Base-by-base conservation (phyloP, 1,140 invertebrate genomes). In the Cydia pomonella region DNA sequence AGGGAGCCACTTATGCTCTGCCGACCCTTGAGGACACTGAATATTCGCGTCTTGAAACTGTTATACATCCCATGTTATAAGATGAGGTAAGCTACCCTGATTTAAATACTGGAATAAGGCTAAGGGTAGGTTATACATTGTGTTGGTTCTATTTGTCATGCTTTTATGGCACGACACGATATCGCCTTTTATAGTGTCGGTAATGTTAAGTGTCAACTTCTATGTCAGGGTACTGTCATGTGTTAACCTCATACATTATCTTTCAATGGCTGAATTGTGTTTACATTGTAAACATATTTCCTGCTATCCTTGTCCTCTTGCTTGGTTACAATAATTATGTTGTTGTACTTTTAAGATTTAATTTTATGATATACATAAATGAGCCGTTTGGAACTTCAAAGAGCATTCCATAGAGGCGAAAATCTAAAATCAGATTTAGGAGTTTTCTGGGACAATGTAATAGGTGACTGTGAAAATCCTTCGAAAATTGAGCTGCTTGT, bases 171-270 rank as follows among this genome's bases (percentile, higher is more conserved):
- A 59, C 16, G 53, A 23, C 53, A 59, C 18, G 50, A 59, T 23
- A 59, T 59, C 53, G 53, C 53, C 53, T 59, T 59, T 59, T 59
- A 59, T 59, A 23, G 53, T 7, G 21, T 59, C 21, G 18, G 53
- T 59, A 23, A 23, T n/a, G n/a, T n/a, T 59, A 59, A 59, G 21
- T 59, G 18, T 23, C 21, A 59, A 59, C 53, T 59, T 23, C 53
- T 59, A 59, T 59, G 53, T 59, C 53, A 59, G 47, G 16, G 53
- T 23, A 59, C 23, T 59, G 53, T 59, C 53, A 59, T 59, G 21
- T 59, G 21, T 59, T n/a, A 23, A 23, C 53, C 53, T 59, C 53
- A 59, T 59, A 59, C 23, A 59, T 59, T 59, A 59, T 59, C 21
- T 59, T 59, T 59, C 53, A 59, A 59, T 23, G 21, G 21, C 18